These are phyloP conservation scores for Teleopsis dalmanni DNA, from an alignment of 1,140 invertebrate species.

Conservation along the genomic window DNA sequence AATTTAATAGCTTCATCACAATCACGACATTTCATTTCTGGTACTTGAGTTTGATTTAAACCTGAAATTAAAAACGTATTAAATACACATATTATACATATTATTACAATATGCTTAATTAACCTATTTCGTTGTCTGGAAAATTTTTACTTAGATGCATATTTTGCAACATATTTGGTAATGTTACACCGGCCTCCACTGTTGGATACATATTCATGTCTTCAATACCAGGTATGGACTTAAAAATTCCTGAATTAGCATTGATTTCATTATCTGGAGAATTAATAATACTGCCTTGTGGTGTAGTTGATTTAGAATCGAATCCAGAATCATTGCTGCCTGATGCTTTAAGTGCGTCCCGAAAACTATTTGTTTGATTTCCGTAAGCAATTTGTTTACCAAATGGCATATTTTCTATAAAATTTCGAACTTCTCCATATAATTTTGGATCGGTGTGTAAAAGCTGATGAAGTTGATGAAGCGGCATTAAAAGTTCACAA, in stretches of 20 bases:
- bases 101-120: background rate
- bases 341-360: conserved; percentile 21
- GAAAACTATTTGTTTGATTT: conserved; percentile 5
- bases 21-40: conserved; percentile 46
- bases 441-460: conserved; percentile 49
- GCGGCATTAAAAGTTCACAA: conserved; percentile 49
- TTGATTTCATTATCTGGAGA: conserved; percentile 16
- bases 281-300: conserved; percentile 14
- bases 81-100: background rate
- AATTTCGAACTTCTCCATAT: conserved; percentile 49
- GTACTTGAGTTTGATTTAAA: background rate
- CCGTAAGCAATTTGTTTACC: conserved; percentile 12
- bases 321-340: conserved; percentile 40
- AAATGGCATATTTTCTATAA: conserved; percentile 46
- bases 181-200: conserved; percentile 13
- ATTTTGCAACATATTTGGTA: conserved; percentile 31
- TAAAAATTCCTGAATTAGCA: conserved; percentile 24
- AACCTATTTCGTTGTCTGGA: no score
- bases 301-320: conserved; percentile 38
- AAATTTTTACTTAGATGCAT: conserved; percentile 20
- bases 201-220: conserved; percentile 40
- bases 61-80: background rate
- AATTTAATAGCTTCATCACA: conserved; percentile 54
- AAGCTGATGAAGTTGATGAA: conserved; percentile 49
- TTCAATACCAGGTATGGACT: conserved; percentile 34